Evolutionary conservation across 2,888 invertebrate species (phyloP), one percentile per base, ranked within the genome.

Genomic region (Priocnemis perturbator): DNA sequence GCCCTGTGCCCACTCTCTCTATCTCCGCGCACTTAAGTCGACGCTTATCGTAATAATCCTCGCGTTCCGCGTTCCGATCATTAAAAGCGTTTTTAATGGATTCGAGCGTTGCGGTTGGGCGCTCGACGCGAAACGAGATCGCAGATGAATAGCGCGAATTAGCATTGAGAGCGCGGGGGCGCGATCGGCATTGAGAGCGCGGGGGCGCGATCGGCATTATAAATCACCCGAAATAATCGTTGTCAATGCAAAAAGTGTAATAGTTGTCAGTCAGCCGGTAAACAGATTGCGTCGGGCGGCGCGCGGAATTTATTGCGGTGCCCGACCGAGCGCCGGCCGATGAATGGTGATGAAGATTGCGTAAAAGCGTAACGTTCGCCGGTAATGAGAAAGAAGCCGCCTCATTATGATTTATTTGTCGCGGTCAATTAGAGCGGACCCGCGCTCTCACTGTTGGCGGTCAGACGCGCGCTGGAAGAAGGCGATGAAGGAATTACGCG

Each of bases 321-420:
- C 47, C 26, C 50, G 17, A 44, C 60, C 60, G 17, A 60, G 56
- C 57, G 60, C 48, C 50, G 55, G 37, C 26, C 67, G 67, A 64
- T 74, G 75, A 79, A 80, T 75, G 75, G 77, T 60, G 75, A 73
- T 71, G 75, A 79, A 77, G 77, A 79, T 79, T 75, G 74, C 80
- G 78, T 75, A 77, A 80, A 77, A 79, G 74, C 78, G 75, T 77
- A 76, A 79, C 73, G 77, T 71, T 69, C 60, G 78, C 69, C 62
- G 64, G 73, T 79, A 73, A 79, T 79, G 78, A 75, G 75, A 79
- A 78, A 78, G 80, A 73, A 75, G 79, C 75, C 73, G 73, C 73
- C 75, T 80, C 80, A 75, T 79, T 80, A 80, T 80, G 80, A 80
- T 79, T 79, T 79, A 79, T 79, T 80, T 80, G 79, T 79, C 80